phyloP scores from a whole-genome alignment of 1,140 invertebrate genomes.

The Drosophila miranda region DNA sequence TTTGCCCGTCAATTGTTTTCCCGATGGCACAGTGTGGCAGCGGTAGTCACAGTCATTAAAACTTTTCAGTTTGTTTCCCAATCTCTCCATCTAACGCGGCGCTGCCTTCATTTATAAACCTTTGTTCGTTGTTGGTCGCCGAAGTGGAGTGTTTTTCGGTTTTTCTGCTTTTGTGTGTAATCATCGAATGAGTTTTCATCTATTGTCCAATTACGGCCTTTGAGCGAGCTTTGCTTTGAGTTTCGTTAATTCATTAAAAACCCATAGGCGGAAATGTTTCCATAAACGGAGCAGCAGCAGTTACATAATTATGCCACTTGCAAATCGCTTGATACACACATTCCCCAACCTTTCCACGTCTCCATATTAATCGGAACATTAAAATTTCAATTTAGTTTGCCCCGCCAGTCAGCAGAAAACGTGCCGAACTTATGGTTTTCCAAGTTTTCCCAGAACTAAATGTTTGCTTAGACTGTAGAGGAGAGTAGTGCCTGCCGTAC shows the following conservation, averaged over 20 bases:
- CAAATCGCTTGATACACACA: slow-evolving; percentile 21
- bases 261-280: slow-evolving; percentile 48
- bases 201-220: slow-evolving; percentile 60
- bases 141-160: not conserved
- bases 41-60: slow-evolving; percentile 23
- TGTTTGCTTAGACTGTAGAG: slow-evolving; percentile 22
- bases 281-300: slow-evolving; percentile 20
- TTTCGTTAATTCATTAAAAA: slow-evolving; percentile 33
- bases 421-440: not conserved
- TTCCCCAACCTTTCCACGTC: not conserved
- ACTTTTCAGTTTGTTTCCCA: slow-evolving; percentile 27
- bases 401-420: slow-evolving; percentile 17
- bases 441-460: slow-evolving; percentile 11
- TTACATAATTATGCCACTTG: slow-evolving; percentile 23
- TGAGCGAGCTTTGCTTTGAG: slow-evolving; percentile 35
- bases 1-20: slow-evolving; percentile 6
- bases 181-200: slow-evolving; percentile 56
- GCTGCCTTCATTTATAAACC: slow-evolving; percentile 32
- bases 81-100: slow-evolving; percentile 7
- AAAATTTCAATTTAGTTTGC: slow-evolving; percentile 33
- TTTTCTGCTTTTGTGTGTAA: slow-evolving; percentile 48
- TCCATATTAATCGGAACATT: not conserved
- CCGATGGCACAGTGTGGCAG: not conserved
- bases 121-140: slow-evolving; percentile 26
- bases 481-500: too few species aligned